Evolutionary conservation across 2,888 invertebrate genomes (phyloP).

Genomic region (Hemistola chrysoprasaria): DNA sequence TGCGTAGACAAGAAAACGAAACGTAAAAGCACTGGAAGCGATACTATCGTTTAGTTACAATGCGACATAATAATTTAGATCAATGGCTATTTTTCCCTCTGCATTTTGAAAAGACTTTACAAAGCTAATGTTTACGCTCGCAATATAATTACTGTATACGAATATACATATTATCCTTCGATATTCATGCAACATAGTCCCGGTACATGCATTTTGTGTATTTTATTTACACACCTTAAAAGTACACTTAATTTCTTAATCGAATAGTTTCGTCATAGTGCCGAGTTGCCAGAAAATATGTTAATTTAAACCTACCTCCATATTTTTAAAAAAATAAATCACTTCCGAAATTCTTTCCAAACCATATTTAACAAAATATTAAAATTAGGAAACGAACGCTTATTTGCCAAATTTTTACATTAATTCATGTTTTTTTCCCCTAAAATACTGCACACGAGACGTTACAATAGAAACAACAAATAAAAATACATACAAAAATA

Average conservation of each 20-base stretch:
- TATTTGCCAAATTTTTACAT: slow-evolving; percentile 28
- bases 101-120: background rate
- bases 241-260: slow-evolving; percentile 61
- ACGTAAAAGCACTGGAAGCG: too few relatives aligned
- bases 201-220: slow-evolving; percentile 54
- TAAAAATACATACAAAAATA: slow-evolving; percentile 18
- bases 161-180: slow-evolving; percentile 11
- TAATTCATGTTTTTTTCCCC: slow-evolving; percentile 18
- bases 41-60: too few relatives aligned
- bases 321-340: slow-evolving; percentile 50
- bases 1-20: too few relatives aligned
- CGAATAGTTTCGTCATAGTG: slow-evolving; percentile 65
- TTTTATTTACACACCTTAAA: slow-evolving; percentile 74
- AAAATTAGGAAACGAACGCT: slow-evolving; percentile 27
- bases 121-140: background rate
- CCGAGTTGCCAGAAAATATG: slow-evolving; percentile 59
- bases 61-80: background rate
- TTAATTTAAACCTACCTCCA: slow-evolving; percentile 48
- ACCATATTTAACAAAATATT: slow-evolving; percentile 29
- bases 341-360: slow-evolving; percentile 30
- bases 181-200: slow-evolving; percentile 31
- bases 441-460: slow-evolving; percentile 26
- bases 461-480: slow-evolving; percentile 8
- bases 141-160: slow-evolving; percentile 9
- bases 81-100: too few relatives aligned